phyloP scores from a whole-genome alignment of 2,113 vertebrate species.

The Leptosomus discolor region DNA sequence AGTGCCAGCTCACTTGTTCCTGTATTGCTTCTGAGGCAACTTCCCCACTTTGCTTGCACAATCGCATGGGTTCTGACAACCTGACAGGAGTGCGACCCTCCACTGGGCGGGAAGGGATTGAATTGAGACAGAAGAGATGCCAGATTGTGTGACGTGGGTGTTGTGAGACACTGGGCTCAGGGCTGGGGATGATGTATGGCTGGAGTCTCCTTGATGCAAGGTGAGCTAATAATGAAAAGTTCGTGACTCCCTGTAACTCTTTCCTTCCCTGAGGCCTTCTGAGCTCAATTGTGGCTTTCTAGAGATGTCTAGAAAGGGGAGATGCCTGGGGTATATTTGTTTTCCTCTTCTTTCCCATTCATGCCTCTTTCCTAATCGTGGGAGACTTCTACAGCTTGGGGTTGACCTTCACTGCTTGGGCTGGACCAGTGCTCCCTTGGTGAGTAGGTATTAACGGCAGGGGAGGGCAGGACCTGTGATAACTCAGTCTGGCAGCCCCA shows the following conservation, averaged over 20 bases:
- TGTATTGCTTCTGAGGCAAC: background rate
- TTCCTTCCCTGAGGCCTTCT: background rate
- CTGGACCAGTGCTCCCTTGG: background rate
- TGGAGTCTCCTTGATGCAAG: background rate
- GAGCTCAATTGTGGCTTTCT: background rate
- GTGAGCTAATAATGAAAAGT: background rate
- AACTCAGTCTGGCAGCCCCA: constrained; percentile 45
- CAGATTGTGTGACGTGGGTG: accelerated
- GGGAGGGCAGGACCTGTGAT: constrained; percentile 30
- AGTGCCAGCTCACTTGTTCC: background rate
- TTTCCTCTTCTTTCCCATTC: background rate
- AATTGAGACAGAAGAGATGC: background rate
- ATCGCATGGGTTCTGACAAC: background rate
- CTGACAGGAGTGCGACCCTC: background rate
- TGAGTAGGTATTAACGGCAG: background rate
- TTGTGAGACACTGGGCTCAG: background rate
- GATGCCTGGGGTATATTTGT: background rate
- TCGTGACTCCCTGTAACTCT: background rate
- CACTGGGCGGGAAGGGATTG: background rate
- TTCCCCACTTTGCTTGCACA: background rate
- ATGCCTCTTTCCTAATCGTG: background rate
- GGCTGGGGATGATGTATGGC: background rate
- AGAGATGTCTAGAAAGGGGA: background rate
- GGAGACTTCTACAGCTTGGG: background rate
- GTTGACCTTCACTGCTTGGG: background rate